A percentile compares a stretch with the other conserved stretches of the same genome.
Conservation (phyloP, 2,888 invertebrate genomes). For the Torymus texanus region DNA sequence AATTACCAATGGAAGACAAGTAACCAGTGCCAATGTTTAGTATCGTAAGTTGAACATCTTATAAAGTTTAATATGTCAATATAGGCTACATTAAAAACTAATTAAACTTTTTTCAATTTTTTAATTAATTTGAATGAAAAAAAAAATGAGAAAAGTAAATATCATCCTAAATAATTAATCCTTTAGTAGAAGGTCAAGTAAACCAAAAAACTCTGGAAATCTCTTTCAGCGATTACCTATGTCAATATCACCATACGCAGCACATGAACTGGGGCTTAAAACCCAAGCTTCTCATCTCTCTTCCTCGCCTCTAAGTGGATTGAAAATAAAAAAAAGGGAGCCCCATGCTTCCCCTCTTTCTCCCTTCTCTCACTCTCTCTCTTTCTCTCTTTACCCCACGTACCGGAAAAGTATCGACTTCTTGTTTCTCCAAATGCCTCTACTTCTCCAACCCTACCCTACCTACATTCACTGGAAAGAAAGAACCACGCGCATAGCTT, state of each 20-base stretch:
- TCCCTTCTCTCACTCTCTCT: not conserved
- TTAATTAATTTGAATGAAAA: too few species aligned
- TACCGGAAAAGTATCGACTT: slow-evolving; percentile 41
- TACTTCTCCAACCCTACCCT: not conserved
- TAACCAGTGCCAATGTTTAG: too few species aligned
- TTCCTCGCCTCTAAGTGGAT: slow-evolving; percentile 66
- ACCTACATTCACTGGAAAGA: slow-evolving; percentile 27
- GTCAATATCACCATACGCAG: not conserved
- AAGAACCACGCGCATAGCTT: slow-evolving; percentile 40
- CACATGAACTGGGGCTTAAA: slow-evolving; percentile 55
- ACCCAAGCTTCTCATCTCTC: slow-evolving; percentile 62
- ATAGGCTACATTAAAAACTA: too few species aligned
- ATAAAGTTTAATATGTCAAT: too few species aligned
- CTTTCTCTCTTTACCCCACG: not conserved
- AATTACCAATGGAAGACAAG: too few species aligned
- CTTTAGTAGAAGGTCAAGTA: not conserved
- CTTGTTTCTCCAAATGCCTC: slow-evolving; percentile 13
- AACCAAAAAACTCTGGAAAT: not conserved
- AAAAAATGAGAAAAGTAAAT: not conserved
- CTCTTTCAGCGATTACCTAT: not conserved
- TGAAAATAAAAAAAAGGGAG: slow-evolving; percentile 66
- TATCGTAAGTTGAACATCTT: too few species aligned
- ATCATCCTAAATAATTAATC: not conserved
- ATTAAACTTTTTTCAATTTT: too few species aligned
- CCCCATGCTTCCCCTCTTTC: not conserved